phyloP scores from a whole-genome alignment of 2,113 vertebrate genomes.

The Solea senegalensis region DNA sequence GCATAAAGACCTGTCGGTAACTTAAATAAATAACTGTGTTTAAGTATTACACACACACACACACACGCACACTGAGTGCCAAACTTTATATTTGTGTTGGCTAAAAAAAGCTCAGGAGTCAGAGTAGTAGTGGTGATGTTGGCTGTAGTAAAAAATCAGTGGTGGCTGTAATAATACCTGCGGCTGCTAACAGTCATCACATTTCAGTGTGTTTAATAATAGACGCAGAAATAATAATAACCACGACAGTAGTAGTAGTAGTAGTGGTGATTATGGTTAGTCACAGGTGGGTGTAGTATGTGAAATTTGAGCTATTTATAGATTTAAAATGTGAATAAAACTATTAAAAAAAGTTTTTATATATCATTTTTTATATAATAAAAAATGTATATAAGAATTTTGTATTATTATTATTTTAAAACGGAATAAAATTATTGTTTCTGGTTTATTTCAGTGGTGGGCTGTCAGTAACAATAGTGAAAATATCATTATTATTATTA shows the following conservation, averaged over 20 bases:
- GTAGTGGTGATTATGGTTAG: background rate
- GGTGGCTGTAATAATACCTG: conserved; percentile 48
- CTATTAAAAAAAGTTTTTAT: too few species aligned
- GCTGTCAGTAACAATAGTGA: too few species aligned
- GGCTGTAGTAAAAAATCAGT: conserved; percentile 43
- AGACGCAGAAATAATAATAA: conserved; percentile 18
- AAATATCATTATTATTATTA: too few species aligned
- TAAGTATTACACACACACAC: conserved; percentile 51
- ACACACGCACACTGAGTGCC: conserved; percentile 30
- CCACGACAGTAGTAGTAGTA: background rate
- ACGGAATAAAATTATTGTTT: too few species aligned
- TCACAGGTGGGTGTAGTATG: background rate
- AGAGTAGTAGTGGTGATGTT: conserved; percentile 42
- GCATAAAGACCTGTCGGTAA: conserved; percentile 29
- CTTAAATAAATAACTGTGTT: conserved; percentile 57
- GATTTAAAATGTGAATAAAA: too few species aligned
- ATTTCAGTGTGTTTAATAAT: conserved; percentile 29
- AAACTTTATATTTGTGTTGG: conserved; percentile 20
- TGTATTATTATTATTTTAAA: too few species aligned
- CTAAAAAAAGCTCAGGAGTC: conserved; percentile 41
- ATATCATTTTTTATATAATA: too few species aligned
- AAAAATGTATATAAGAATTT: too few species aligned
- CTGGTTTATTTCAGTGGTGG: too few species aligned
- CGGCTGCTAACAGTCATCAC: conserved; percentile 29
- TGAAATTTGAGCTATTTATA: background rate